Conservation (phyloP, 2,888 invertebrate species). For the Julus scandinavius region DNA sequence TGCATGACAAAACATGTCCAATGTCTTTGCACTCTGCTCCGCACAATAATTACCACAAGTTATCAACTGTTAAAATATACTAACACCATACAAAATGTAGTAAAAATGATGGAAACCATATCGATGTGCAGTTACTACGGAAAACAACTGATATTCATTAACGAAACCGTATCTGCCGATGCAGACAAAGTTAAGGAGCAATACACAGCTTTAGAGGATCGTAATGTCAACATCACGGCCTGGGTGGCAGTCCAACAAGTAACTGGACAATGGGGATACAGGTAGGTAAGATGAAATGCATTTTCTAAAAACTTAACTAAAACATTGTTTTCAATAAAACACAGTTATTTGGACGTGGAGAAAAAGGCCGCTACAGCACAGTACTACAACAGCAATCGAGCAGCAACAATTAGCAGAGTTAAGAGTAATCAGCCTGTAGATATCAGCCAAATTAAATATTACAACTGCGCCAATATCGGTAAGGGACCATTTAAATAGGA, state of each 20-base stretch:
- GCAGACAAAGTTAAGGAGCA: background rate
- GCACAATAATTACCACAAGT: background rate
- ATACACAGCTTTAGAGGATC: background rate
- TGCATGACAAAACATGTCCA: too few species aligned
- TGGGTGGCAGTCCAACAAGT: background rate
- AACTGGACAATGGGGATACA: background rate
- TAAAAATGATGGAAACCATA: background rate
- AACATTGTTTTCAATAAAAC: background rate
- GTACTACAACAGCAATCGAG: background rate
- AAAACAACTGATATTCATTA: constrained; percentile 10
- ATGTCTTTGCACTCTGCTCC: background rate
- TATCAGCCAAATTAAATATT: background rate
- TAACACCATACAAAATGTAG: background rate
- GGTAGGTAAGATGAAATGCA: background rate
- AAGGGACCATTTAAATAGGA: background rate
- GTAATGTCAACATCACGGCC: background rate
- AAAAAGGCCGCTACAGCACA: background rate
- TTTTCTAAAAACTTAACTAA: background rate
- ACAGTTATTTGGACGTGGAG: background rate
- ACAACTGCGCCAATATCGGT: background rate
- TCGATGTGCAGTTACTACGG: background rate
- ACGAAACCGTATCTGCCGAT: background rate
- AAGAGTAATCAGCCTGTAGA: background rate
- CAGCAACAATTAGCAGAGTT: background rate
- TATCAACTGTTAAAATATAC: background rate